Evolutionary conservation across 2,888 invertebrate genomes (phyloP).

Genomic region (Alentia gelatinosa): DNA sequence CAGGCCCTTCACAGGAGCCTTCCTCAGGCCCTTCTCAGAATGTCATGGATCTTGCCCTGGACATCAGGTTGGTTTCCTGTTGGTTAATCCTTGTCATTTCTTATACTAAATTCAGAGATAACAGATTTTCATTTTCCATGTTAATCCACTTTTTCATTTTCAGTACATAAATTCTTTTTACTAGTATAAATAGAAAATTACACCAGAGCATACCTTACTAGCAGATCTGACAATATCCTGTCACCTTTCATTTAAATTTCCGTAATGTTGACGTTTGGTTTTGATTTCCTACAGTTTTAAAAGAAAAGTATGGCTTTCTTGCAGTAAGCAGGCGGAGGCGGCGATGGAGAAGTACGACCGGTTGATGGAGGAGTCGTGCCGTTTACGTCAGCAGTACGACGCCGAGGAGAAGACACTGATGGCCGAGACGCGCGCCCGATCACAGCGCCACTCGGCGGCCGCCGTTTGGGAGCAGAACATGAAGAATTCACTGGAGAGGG

Average conservation of each 20-base stretch:
- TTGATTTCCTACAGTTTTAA: background rate
- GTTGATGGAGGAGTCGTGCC: background rate
- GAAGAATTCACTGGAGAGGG: slow-evolving; percentile 14
- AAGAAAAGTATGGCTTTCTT: background rate
- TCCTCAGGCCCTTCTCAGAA: background rate
- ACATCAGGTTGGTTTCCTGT: background rate
- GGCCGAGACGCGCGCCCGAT: background rate
- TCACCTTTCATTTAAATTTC: background rate
- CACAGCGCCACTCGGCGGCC: background rate
- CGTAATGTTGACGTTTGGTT: background rate
- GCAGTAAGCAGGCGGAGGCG: background rate
- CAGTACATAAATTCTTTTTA: background rate
- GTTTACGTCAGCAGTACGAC: background rate
- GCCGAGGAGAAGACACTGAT: background rate
- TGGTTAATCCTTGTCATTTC: background rate
- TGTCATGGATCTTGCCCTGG: background rate
- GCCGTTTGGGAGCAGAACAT: background rate
- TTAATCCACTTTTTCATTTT: background rate
- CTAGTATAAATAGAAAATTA: background rate
- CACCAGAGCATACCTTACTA: background rate
- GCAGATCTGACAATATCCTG: background rate
- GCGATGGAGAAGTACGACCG: slow-evolving; percentile 31
- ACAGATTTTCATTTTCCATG: background rate
- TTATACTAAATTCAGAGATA: too few species aligned
- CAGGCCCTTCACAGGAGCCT: background rate